Percentiles rank a stretch among this genome's conserved stretches.
Evolutionary conservation across 1,140 invertebrate genomes (phyloP).

Genomic region (Condylostylus longicornis): DNA sequence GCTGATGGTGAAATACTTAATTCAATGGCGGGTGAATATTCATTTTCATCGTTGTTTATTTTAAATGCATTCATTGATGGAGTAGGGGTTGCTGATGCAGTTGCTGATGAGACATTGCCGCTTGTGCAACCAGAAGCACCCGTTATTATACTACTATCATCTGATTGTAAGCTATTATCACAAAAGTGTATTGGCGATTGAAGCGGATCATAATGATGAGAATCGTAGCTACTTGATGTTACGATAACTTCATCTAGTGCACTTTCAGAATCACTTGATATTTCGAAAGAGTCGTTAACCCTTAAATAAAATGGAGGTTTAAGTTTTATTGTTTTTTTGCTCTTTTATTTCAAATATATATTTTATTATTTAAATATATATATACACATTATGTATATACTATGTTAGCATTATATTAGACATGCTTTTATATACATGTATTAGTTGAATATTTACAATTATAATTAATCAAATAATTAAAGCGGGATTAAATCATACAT

Average conservation of each 20-base stretch:
- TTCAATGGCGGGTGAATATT: constrained; percentile 16
- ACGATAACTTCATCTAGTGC: constrained; percentile 30
- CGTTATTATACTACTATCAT: constrained; percentile 2
- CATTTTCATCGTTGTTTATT: constrained; percentile 8
- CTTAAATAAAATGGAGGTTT: constrained; percentile 1
- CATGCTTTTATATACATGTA: neutral
- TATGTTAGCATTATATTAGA: neutral
- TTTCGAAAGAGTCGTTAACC: constrained; percentile 33
- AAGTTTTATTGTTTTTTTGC: neutral
- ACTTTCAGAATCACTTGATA: constrained; percentile 31
- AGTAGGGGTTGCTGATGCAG: constrained; percentile 7
- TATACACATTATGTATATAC: neutral
- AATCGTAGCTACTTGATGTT: constrained; percentile 9
- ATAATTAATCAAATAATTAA: too few relatives aligned
- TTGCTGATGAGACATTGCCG: constrained; percentile 1
- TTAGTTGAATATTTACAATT: too few relatives aligned
- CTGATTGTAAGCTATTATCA: constrained; percentile 5
- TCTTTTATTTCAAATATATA: neutral
- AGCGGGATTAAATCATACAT: too few relatives aligned
- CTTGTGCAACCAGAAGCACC: neutral
- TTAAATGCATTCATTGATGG: constrained; percentile 10
- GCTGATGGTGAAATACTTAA: constrained; percentile 15
- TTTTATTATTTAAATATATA: neutral
- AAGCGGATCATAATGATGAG: constrained; percentile 3
- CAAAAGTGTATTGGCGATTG: constrained; percentile 3